phyloP scores from a whole-genome alignment of 2,888 invertebrate genomes.

The Acrobeloides nanus region DNA sequence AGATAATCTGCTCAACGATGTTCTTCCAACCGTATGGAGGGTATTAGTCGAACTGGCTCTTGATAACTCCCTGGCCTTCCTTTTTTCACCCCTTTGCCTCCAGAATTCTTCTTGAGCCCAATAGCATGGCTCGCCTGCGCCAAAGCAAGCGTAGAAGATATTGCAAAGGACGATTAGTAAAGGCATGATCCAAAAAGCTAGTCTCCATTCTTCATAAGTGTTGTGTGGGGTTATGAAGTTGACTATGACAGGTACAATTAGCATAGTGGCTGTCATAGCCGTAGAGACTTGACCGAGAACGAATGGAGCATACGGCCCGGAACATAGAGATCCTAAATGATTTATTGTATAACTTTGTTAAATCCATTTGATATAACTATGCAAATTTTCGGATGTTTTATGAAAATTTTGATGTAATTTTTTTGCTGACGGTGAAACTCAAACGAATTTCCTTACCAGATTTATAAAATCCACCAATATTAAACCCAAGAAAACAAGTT shows the following conservation, averaged over 20 bases:
- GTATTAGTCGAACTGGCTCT: too few species aligned
- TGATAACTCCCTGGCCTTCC: too few species aligned
- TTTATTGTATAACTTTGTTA: too few species aligned
- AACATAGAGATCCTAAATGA: slow-evolving; percentile 19
- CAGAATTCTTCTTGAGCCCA: too few species aligned
- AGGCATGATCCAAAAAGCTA: slow-evolving; percentile 18
- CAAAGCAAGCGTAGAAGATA: slow-evolving; percentile 35
- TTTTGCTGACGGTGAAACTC: not conserved
- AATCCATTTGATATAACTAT: too few species aligned
- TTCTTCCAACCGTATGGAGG: too few species aligned
- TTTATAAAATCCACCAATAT: slow-evolving; percentile 20
- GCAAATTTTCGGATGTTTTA: too few species aligned
- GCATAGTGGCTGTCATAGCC: slow-evolving; percentile 43
- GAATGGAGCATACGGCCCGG: slow-evolving; percentile 31
- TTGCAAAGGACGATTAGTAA: slow-evolving; percentile 30
- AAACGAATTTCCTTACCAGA: slow-evolving; percentile 8
- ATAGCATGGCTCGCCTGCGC: slow-evolving; percentile 37
- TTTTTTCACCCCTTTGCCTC: too few species aligned
- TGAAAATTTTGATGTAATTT: not conserved
- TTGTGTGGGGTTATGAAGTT: slow-evolving; percentile 36
- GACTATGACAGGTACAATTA: slow-evolving; percentile 42
- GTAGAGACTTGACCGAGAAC: slow-evolving; percentile 48
- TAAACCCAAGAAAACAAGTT: slow-evolving; percentile 19
- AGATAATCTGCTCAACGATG: too few species aligned
- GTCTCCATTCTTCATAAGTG: slow-evolving; percentile 41